Conservation (phyloP, 2,888 invertebrate genomes). For the Ophion slaviceki region DNA sequence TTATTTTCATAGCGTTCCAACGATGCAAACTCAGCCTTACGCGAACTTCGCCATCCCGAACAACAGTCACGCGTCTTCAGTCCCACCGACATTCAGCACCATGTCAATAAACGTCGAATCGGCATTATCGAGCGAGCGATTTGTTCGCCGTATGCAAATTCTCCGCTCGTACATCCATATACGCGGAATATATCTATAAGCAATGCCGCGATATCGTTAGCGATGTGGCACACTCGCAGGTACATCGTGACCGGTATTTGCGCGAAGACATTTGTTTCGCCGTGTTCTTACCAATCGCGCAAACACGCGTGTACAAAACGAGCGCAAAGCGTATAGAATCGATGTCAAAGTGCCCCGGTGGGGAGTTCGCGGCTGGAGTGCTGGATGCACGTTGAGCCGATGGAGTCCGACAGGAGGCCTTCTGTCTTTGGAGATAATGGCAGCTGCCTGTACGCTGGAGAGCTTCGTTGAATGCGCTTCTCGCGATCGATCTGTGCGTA, state of each 20-base stretch:
- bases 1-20: neutral
- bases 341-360: constrained; percentile 4
- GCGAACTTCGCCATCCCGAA: too few species aligned
- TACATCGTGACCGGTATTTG: constrained; percentile 5
- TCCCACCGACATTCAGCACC: too few species aligned
- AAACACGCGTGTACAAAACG: constrained; percentile 40
- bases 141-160: constrained; percentile 7
- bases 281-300: constrained; percentile 21
- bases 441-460: constrained; percentile 46
- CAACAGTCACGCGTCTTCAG: too few species aligned
- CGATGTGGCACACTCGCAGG: neutral
- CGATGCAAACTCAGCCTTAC: neutral
- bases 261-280: constrained; percentile 28
- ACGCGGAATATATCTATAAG: constrained; percentile 7
- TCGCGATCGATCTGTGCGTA: constrained; percentile 42
- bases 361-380: constrained; percentile 17
- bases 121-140: constrained; percentile 1
- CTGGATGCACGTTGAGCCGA: constrained; percentile 26
- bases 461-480: constrained; percentile 22
- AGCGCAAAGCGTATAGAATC: constrained; percentile 29
- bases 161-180: neutral
- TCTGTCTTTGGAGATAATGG: constrained; percentile 69
- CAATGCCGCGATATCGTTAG: constrained; percentile 23
- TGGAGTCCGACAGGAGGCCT: constrained; percentile 41
- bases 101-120: neutral